Evolutionary conservation across 2,888 invertebrate genomes (phyloP).

Genomic region (Parnassius smintheus): DNA sequence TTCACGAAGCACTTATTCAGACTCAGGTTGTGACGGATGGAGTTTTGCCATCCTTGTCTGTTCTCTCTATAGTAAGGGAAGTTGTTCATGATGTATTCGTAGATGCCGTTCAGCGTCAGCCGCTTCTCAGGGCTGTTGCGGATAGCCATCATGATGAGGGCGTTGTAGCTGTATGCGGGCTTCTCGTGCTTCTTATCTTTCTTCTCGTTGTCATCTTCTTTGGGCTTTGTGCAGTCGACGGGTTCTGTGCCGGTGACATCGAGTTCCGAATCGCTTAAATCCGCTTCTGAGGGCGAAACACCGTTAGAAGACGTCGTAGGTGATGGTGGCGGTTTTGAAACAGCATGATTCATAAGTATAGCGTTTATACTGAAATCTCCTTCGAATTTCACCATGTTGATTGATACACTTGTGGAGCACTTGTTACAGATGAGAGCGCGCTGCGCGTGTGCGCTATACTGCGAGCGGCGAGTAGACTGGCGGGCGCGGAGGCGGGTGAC

Average conservation of each 20-base stretch:
- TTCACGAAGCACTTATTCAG: conserved; percentile 99
- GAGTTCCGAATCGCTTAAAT: conserved; percentile 84
- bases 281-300: conserved; percentile 64
- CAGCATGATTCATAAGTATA: conserved; percentile 84
- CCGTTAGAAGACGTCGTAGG: conserved; percentile 65
- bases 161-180: conserved; percentile 99
- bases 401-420: conserved; percentile 56
- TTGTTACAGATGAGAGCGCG: conserved; percentile 31
- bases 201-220: conserved; percentile 55
- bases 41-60: conserved; percentile 99
- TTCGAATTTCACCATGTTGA: conserved; percentile 78
- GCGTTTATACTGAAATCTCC: conserved; percentile 92
- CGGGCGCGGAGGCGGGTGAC: conserved; percentile 68
- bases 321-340: conserved; percentile 65
- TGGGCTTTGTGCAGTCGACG: conserved; percentile 84
- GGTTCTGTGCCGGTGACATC: conserved; percentile 90
- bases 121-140: conserved; percentile 96
- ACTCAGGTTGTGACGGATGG: conserved; percentile 98
- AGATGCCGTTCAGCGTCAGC: conserved; percentile 97
- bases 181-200: conserved; percentile 90
- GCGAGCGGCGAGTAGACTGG: conserved; percentile 68
- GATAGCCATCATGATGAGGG: conserved; percentile 99
- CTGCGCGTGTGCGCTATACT: conserved; percentile 58
- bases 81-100: conserved; percentile 99
- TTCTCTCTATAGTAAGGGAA: conserved; percentile 99